Base-by-base conservation (phyloP, 2,888 invertebrate species). In the Parnassius glacialis region DNA sequence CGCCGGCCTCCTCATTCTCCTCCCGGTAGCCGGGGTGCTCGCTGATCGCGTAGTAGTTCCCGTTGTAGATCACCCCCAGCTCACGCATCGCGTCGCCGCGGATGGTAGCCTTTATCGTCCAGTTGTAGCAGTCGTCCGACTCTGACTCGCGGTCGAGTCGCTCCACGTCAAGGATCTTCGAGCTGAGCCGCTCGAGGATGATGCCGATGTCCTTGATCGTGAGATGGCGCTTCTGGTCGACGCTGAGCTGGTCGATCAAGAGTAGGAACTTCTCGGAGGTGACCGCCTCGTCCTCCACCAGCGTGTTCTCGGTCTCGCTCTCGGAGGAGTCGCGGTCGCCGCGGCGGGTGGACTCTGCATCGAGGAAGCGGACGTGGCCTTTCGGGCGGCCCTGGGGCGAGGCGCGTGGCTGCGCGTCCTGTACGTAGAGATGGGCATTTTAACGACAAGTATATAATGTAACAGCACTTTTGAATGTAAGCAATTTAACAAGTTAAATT, bases 41-140 rank as follows among this genome's bases (percentile, higher is more conserved):
- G 79, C 97, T 97, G 84, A 98, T 97, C 73, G 97, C 97, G 91
- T 98, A 98, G 90, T 97, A 98, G 92, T 97, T 97, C 68, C 97
- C 97, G 90, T 97, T 97, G 92, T 98, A 98, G 82, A 98, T 97
- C 74, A 98, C 97, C 68, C 98, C 98, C 68, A 98, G 93, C 87
- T 98, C 97, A 64, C 97, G 93, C 76, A 98, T 91, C 74, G 97
- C 96, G 87, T 97, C 97, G 59, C 98, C 98, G 67, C 97, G 93
- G 81, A 98, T 97, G 74, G 97, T 96, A 76, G 98, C 98, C 90
- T 97, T 97, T 92, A 98, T 98, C 87, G 97, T 97, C 98, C 98
- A 98, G 90, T 97, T 97, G 93, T 97, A 97, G 84, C 97, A 97
- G 87, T 97, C 97, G 87, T 97, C 97, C 84, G 96, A 96, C 86